Conservation (phyloP, 92 coral and sea anemone genomes). For the Micromussa lordhowensis region DNA sequence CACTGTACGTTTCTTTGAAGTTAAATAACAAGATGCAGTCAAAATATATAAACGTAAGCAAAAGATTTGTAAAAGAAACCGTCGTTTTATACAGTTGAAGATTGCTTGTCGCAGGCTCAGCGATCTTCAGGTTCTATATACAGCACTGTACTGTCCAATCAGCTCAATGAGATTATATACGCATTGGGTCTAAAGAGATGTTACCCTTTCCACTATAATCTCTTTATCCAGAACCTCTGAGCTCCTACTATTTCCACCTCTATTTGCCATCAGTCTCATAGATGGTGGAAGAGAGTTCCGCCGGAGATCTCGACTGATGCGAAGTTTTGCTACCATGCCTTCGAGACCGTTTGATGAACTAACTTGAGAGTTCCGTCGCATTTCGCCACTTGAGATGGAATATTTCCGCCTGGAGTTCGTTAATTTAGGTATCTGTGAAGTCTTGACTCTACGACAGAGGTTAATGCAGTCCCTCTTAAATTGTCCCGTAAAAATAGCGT, state of each 20-base stretch:
- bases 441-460: slow-evolving; percentile 84
- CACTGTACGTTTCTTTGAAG: no score
- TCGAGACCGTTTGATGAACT: slow-evolving; percentile 48
- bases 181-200: slow-evolving; percentile 2
- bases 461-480: slow-evolving; percentile 89
- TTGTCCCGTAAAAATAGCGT: slow-evolving; percentile 92
- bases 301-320: slow-evolving; percentile 22
- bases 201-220: slow-evolving; percentile 35
- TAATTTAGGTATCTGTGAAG: slow-evolving; percentile 62
- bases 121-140: background rate
- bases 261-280: slow-evolving; percentile 22
- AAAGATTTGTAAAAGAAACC: no score
- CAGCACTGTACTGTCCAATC: background rate
- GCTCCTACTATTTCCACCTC: slow-evolving; percentile 9
- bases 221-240: background rate
- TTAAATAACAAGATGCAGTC: no score
- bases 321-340: slow-evolving; percentile 49
- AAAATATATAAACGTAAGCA: no score
- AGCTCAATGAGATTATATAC: background rate
- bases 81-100: no score
- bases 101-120: background rate
- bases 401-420: slow-evolving; percentile 36
- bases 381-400: slow-evolving; percentile 40
- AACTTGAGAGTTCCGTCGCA: slow-evolving; percentile 44
- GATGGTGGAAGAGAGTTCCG: slow-evolving; percentile 53